Evolutionary conservation across 2,888 invertebrate species (phyloP).

Genomic region (Siphlonurus alternatus): DNA sequence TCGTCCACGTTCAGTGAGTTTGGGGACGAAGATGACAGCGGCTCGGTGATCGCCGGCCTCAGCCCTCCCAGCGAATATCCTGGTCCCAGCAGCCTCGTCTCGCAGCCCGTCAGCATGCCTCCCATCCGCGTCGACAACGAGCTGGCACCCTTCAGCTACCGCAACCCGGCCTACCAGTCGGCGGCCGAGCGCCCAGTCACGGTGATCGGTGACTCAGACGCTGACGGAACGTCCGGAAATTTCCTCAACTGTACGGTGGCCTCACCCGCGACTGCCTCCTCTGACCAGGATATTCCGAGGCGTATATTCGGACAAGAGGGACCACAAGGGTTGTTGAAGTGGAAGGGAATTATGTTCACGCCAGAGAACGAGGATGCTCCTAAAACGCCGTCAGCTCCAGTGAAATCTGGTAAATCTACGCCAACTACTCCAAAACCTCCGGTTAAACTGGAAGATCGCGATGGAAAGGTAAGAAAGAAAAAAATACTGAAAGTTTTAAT

Average conservation of each 20-base stretch:
- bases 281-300: constrained; percentile 31
- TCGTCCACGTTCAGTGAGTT: background rate
- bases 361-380: constrained; percentile 37
- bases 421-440: background rate
- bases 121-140: constrained; percentile 21
- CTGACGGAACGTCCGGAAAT: constrained; percentile 10
- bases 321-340: constrained; percentile 47
- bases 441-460: background rate
- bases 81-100: background rate
- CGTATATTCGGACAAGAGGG: constrained; percentile 21
- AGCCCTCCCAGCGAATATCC: background rate
- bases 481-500: no score
- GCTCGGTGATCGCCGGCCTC: background rate
- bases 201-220: constrained; percentile 18
- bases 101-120: constrained; percentile 39
- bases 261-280: constrained; percentile 19
- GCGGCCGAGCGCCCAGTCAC: constrained; percentile 25
- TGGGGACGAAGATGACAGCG: constrained; percentile 1
- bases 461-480: background rate
- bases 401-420: background rate
- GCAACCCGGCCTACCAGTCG: constrained; percentile 58
- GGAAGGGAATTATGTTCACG: constrained; percentile 59
- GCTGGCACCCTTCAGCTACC: constrained; percentile 41
- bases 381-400: background rate
- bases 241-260: constrained; percentile 9